These are phyloP conservation scores for Cuniculus paca DNA, from an alignment of 2,797 vertebrate species.

Conservation along the genomic window DNA sequence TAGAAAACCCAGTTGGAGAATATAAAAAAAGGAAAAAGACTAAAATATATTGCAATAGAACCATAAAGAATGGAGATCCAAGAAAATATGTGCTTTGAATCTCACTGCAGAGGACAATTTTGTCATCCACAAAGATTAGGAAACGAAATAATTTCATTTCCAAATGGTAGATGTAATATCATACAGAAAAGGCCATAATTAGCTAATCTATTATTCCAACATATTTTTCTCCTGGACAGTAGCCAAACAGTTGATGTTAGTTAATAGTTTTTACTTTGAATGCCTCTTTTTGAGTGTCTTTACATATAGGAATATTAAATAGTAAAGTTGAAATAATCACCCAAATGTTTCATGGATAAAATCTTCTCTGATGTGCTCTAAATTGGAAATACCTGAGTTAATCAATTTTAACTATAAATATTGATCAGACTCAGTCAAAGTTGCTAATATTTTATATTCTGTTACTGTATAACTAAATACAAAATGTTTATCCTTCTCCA, in stretches of 20 bases:
- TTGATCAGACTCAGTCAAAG: not conserved
- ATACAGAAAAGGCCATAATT: not conserved
- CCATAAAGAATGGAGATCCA: not conserved
- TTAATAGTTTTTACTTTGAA: constrained; percentile 11
- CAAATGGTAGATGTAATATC: not conserved
- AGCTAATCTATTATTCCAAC: not conserved
- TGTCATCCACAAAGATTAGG: not conserved
- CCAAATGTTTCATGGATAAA: constrained; percentile 32
- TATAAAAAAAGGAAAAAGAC: not conserved
- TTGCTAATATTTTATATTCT: constrained; percentile 35
- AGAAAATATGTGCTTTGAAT: not conserved
- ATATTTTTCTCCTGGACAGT: not conserved
- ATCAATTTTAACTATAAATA: not conserved
- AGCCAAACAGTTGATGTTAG: constrained; percentile 7
- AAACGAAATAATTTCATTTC: not conserved
- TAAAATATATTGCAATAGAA: not conserved
- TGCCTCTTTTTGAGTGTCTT: not conserved
- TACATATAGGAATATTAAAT: constrained; percentile 23
- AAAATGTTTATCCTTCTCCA: not conserved
- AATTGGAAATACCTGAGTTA: not conserved
- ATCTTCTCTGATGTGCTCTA: not conserved
- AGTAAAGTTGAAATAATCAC: constrained; percentile 26
- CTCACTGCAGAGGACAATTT: not conserved
- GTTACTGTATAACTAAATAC: not conserved
- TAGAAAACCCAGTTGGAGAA: not conserved